Conservation (phyloP, 2,888 invertebrate genomes). For the Nomada ruficornis region DNA sequence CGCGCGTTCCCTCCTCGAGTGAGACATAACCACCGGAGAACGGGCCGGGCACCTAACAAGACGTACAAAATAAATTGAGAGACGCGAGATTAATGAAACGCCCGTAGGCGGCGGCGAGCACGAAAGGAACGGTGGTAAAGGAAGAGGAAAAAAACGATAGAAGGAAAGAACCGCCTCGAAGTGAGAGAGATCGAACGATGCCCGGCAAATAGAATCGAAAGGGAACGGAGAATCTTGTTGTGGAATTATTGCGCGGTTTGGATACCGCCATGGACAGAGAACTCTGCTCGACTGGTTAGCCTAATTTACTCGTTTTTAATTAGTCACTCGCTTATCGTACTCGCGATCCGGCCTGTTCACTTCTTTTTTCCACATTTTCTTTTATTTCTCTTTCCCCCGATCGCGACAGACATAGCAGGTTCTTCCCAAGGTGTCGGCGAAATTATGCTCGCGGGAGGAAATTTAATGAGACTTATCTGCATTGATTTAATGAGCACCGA, state of each 20-base stretch:
- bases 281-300: constrained; percentile 74
- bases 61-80: constrained; percentile 82
- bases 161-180: constrained; percentile 42
- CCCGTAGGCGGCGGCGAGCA: constrained; percentile 79
- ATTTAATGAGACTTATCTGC: constrained; percentile 29
- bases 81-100: constrained; percentile 83
- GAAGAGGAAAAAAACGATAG: too few relatives aligned
- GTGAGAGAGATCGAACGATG: constrained; percentile 23
- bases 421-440: background rate
- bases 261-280: constrained; percentile 62
- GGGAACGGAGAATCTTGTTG: constrained; percentile 41
- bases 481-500: constrained; percentile 17
- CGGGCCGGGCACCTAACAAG: constrained; percentile 80
- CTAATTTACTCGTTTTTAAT: constrained; percentile 83
- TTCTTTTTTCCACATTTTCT: background rate
- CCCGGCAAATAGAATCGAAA: constrained; percentile 50
- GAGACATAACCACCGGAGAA: constrained; percentile 76
- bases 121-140: constrained; percentile 73
- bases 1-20: constrained; percentile 70
- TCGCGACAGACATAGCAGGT: background rate
- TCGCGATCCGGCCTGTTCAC: constrained; percentile 5
- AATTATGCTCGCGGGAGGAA: constrained; percentile 24
- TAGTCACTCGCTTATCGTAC: constrained; percentile 58
- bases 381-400: too few relatives aligned
- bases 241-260: constrained; percentile 28